Evolutionary conservation across 2,797 vertebrate species (phyloP).

Genomic region (Brotula barbata): DNA sequence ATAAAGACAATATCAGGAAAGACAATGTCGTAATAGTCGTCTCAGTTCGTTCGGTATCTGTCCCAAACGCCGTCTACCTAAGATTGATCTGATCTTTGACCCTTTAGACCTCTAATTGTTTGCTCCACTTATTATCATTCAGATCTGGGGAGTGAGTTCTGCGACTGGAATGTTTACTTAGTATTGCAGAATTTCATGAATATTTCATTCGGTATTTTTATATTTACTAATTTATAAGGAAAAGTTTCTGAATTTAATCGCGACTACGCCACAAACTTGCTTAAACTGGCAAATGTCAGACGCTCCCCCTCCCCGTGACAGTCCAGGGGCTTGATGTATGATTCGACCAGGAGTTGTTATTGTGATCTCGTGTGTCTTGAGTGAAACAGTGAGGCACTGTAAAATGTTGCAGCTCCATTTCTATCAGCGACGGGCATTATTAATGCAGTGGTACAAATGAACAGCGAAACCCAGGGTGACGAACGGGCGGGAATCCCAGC

Average conservation of each 20-base stretch:
- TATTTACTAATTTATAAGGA: too few relatives aligned
- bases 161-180: conserved; percentile 15
- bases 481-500: conserved; percentile 55
- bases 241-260: too few relatives aligned
- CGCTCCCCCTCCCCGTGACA: too few relatives aligned
- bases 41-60: too few relatives aligned
- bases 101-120: too few relatives aligned
- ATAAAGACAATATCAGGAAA: not conserved
- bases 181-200: not conserved
- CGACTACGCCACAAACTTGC: too few relatives aligned
- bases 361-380: not conserved
- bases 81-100: conserved; percentile 23
- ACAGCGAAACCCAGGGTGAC: conserved; percentile 55
- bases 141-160: not conserved
- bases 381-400: not conserved
- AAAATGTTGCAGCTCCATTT: conserved; percentile 35
- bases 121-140: too few relatives aligned
- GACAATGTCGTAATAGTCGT: not conserved
- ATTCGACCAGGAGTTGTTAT: not conserved
- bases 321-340: too few relatives aligned
- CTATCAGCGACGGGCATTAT: conserved; percentile 51
- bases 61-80: too few relatives aligned
- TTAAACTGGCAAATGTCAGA: too few relatives aligned
- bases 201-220: too few relatives aligned
- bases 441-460: conserved; percentile 66